phyloP scores from a whole-genome alignment of 2,888 invertebrate genomes.

The Folsomia manolachei region DNA sequence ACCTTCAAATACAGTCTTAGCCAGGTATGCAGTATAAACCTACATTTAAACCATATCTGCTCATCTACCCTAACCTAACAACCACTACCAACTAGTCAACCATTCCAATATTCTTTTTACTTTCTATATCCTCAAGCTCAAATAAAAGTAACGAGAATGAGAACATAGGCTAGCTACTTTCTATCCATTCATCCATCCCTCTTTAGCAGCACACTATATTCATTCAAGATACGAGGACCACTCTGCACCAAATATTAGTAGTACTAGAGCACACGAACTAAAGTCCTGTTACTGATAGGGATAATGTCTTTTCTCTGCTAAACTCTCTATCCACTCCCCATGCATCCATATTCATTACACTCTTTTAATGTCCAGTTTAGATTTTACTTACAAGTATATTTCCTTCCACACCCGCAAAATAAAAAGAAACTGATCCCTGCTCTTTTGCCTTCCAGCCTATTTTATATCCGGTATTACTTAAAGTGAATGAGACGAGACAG shows the following conservation, averaged over 20 bases:
- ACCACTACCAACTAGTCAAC: background rate
- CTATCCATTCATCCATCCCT: too few species aligned
- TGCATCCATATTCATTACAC: background rate
- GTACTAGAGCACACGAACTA: background rate
- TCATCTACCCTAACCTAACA: background rate
- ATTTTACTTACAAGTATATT: background rate
- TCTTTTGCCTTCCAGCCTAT: background rate
- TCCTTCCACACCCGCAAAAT: background rate
- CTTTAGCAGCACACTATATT: background rate
- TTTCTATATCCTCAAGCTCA: background rate
- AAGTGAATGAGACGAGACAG: too few species aligned
- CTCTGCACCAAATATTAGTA: too few species aligned
- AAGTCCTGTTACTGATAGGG: too few species aligned
- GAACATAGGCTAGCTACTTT: background rate
- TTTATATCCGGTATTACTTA: too few species aligned
- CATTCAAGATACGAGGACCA: background rate
- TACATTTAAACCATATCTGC: too few species aligned
- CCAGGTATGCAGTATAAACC: too few species aligned
- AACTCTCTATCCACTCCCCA: background rate
- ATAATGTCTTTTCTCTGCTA: background rate
- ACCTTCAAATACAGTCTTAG: background rate
- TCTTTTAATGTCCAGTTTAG: background rate
- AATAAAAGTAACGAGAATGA: background rate
- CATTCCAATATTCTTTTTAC: background rate
- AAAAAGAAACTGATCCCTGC: conserved; percentile 5